phyloP scores from a whole-genome alignment of 2,888 invertebrate genomes.

The Drosophila kambysellisi region DNA sequence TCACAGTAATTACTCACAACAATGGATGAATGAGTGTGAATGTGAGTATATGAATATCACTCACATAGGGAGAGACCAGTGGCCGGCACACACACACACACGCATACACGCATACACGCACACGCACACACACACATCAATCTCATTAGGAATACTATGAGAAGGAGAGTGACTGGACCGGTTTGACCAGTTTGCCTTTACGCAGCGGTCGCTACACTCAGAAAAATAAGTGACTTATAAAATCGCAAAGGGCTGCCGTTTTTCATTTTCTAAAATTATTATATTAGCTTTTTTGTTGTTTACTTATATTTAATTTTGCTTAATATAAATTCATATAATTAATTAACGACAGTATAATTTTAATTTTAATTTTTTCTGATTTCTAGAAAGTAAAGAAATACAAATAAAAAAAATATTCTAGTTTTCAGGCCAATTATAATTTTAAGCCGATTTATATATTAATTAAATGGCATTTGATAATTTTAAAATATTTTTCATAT shows the following conservation, averaged over 20 bases:
- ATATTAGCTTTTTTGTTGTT: no score
- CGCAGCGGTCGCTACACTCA: neutral
- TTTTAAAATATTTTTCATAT: neutral
- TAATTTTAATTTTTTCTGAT: neutral
- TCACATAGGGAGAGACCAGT: constrained; percentile 10
- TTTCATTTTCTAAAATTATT: no score
- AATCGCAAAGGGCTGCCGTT: neutral
- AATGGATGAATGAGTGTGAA: constrained; percentile 2
- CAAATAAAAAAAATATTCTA: neutral
- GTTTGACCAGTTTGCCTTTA: constrained; percentile 70
- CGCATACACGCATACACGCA: constrained; percentile 11
- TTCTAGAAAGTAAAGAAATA: neutral
- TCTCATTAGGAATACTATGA: constrained; percentile 2
- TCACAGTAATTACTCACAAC: constrained; percentile 3
- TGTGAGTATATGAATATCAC: neutral
- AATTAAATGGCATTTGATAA: neutral
- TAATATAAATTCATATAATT: neutral
- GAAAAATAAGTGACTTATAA: neutral
- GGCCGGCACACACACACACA: constrained; percentile 16
- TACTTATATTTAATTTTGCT: neutral
- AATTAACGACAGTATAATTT: neutral
- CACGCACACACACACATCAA: neutral
- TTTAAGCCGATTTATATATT: neutral
- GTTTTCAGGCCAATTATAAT: neutral
- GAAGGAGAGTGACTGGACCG: constrained; percentile 48